These are phyloP conservation scores for Notospermus geniculatus DNA, from an alignment of 1,140 invertebrate species.

Conservation along the genomic window DNA sequence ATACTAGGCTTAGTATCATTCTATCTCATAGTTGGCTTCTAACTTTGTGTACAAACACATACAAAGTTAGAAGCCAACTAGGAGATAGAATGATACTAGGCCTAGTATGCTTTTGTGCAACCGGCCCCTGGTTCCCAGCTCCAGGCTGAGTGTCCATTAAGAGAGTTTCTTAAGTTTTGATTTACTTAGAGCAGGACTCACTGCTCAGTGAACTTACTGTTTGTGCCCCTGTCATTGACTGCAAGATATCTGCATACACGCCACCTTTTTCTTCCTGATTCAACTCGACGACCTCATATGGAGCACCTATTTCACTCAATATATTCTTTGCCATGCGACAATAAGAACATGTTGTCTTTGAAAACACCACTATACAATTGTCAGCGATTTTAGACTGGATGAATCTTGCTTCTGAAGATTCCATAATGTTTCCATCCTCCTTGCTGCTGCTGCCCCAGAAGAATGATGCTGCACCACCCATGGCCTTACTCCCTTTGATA, in stretches of 20 bases:
- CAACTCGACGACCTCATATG: slow-evolving; percentile 69
- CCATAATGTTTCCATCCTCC: no score
- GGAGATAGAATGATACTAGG: no score
- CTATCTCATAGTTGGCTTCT: no score
- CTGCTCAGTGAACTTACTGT: slow-evolving; percentile 60
- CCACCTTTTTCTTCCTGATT: slow-evolving; percentile 73
- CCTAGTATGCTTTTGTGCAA: no score
- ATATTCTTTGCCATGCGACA: slow-evolving; percentile 57
- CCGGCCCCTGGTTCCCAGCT: background rate
- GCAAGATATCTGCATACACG: slow-evolving; percentile 75
- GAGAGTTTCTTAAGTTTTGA: background rate
- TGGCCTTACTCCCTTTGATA: no score
- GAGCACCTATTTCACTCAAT: slow-evolving; percentile 16
- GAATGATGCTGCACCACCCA: no score
- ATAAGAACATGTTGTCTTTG: slow-evolving; percentile 84
- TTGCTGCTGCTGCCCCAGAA: no score
- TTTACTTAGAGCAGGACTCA: background rate
- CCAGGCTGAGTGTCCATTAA: background rate
- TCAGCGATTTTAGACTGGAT: slow-evolving; percentile 17
- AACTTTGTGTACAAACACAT: no score
- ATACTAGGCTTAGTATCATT: no score
- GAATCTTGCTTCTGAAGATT: slow-evolving; percentile 10
- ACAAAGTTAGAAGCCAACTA: no score
- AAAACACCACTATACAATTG: slow-evolving; percentile 78
- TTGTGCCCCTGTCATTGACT: slow-evolving; percentile 76